Evolutionary conservation across 2,888 invertebrate genomes (phyloP).

Genomic region (Lepidonotus clava): DNA sequence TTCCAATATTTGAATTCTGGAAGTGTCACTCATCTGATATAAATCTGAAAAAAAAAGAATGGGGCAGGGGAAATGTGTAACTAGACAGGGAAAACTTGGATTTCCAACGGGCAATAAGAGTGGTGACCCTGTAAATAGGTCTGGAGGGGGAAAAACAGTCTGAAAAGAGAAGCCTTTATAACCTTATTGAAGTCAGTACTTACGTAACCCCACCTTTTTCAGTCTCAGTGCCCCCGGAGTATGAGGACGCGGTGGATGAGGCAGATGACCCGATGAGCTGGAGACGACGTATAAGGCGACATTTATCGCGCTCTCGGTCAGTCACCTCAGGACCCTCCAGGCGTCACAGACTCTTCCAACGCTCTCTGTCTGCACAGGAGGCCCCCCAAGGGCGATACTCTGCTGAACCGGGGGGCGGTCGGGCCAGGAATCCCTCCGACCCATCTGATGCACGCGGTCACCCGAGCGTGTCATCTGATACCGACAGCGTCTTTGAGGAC

Average conservation of each 20-base stretch:
- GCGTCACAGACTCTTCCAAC: constrained; percentile 39
- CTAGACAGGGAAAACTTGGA: too few species aligned
- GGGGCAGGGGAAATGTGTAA: too few species aligned
- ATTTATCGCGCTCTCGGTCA: neutral
- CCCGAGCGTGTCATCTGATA: neutral
- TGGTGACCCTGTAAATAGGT: too few species aligned
- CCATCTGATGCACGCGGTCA: neutral
- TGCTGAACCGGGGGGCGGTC: neutral
- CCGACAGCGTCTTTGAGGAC: neutral
- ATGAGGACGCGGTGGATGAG: constrained; percentile 52
- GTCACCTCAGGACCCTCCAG: neutral
- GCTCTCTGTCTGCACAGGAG: constrained; percentile 53
- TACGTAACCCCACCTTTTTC: neutral
- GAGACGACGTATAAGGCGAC: neutral
- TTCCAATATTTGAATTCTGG: too few species aligned
- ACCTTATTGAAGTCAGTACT: too few species aligned
- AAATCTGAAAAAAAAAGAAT: too few species aligned
- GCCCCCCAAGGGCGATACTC: neutral
- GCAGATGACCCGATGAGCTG: neutral
- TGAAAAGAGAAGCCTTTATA: too few species aligned
- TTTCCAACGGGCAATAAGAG: too few species aligned
- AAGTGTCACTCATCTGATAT: too few species aligned
- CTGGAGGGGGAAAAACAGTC: too few species aligned
- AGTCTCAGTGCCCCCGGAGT: constrained; percentile 54
- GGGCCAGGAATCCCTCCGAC: neutral